These are phyloP conservation scores for Petrocephalus schoutedeni DNA, from an alignment of 2,797 vertebrate genomes.

Conservation along the genomic window DNA sequence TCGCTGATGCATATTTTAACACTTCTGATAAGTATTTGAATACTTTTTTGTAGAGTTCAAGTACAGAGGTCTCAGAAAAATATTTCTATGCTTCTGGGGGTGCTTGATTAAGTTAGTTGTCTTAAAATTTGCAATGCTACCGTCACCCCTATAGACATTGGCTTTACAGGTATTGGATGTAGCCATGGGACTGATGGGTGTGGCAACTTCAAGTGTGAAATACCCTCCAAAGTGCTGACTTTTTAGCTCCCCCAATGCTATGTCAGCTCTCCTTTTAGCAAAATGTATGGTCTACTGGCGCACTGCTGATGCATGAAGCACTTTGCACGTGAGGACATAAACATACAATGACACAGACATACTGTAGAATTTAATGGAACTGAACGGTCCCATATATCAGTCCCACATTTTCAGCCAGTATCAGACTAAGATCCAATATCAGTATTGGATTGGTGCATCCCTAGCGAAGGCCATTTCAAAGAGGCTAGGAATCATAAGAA, in stretches of 20 bases:
- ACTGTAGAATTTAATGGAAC: not conserved
- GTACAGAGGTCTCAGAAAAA: not conserved
- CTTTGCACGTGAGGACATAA: not conserved
- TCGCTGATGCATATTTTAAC: not conserved
- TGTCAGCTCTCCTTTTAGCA: not conserved
- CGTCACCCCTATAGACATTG: not conserved
- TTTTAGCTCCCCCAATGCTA: not conserved
- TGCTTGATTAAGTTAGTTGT: not conserved
- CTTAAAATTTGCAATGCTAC: not conserved
- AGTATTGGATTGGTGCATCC: not conserved
- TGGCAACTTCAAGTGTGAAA: not conserved
- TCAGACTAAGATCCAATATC: not conserved
- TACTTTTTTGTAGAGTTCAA: not conserved
- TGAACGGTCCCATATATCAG: not conserved
- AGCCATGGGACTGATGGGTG: not conserved
- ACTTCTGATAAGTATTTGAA: not conserved
- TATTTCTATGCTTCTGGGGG: not conserved
- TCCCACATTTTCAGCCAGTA: not conserved
- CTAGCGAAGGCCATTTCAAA: not conserved
- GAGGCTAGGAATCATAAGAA: not conserved
- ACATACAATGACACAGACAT: not conserved
- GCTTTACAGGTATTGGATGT: not conserved
- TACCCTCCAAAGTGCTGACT: not conserved
- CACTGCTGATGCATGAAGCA: not conserved
- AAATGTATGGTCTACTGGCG: not conserved